These are phyloP conservation scores for Oncopodura yosiiana DNA, from an alignment of 1,140 invertebrate genomes.

Conservation along the genomic window DNA sequence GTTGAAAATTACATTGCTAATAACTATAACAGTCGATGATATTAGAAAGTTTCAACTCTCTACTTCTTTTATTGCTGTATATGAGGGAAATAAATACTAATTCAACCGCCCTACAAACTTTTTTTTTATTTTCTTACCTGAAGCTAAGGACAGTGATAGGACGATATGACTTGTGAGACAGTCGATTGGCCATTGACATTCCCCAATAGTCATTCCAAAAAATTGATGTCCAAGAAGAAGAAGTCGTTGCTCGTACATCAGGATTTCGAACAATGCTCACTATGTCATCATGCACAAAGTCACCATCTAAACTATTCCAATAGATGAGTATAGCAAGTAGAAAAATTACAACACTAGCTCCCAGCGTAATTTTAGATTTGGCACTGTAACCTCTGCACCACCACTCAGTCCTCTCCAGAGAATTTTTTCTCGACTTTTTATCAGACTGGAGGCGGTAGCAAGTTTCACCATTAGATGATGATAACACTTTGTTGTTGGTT, in stretches of 20 bases:
- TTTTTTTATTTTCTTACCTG: constrained; percentile 42
- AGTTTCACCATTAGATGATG: no score
- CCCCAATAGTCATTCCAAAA: constrained; percentile 51
- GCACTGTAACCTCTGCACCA: no score
- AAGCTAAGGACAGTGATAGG: constrained; percentile 44
- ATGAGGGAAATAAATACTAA: not conserved
- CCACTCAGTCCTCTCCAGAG: no score
- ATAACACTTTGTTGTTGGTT: no score
- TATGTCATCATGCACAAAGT: constrained; percentile 52
- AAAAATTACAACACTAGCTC: constrained; percentile 2
- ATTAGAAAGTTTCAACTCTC: no score
- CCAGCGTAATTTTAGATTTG: no score
- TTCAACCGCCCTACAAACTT: no score
- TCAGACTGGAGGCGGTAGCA: no score
- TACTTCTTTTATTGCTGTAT: no score
- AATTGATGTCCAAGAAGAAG: constrained; percentile 16
- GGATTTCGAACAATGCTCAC: constrained; percentile 49
- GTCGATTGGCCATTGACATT: constrained; percentile 46
- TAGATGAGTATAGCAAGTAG: constrained; percentile 39
- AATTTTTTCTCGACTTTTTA: no score
- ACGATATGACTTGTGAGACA: constrained; percentile 45
- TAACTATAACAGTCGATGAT: no score
- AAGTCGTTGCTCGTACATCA: constrained; percentile 39
- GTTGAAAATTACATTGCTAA: no score
- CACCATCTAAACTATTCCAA: constrained; percentile 45